Base-by-base conservation (phyloP, 2,113 vertebrate species). In the Channa maculata region DNA sequence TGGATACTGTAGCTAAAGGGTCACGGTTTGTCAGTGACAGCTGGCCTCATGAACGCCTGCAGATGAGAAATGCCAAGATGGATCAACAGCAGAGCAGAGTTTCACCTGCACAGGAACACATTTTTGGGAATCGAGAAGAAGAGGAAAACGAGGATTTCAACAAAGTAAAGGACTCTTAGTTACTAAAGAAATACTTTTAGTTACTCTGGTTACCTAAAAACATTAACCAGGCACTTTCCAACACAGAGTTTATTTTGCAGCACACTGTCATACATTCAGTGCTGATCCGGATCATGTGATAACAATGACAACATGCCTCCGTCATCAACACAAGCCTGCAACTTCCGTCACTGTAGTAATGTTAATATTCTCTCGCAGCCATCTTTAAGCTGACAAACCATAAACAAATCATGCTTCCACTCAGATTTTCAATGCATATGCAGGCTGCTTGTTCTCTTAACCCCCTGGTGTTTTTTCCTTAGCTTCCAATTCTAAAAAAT, bases 11-110 rank as follows among this genome's bases (percentile, higher is more conserved):
- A 46, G 83, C 84, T 88, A 63, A 87, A 80, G 81, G 84, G 51
- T 60, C 38, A 43, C 5, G 43, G 78, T 84, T 85, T 86, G 84
- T 83, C 80, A 81, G 68, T 65, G 86, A 89, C 90, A 91, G 87
- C 86, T 92, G 87, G 86, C 84, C 80, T 75, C 60, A 37, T 62
- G 80, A 54, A 15, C 36, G 77, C 89, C 90, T 82, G 75, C 63
- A 71, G 88, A 24, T 24, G 24, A 86, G 70, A 91, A 89, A 89
- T 62, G 81, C 85, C 87, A 88, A 65, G 77, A 82, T 38, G 15
- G 59, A 89, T 88, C 84, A 88, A 77, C 80, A 41, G 71, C 72
- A 62, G 59, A 64, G 69, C 65, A 52, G 69, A 65, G 39, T 71
- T 83, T 60, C 58, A 79, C 77, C 76, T 77, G 76, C 63, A 61